These are phyloP conservation scores for Mustela nigripes DNA, from an alignment of 2,113 vertebrate genomes.

Conservation along the genomic window DNA sequence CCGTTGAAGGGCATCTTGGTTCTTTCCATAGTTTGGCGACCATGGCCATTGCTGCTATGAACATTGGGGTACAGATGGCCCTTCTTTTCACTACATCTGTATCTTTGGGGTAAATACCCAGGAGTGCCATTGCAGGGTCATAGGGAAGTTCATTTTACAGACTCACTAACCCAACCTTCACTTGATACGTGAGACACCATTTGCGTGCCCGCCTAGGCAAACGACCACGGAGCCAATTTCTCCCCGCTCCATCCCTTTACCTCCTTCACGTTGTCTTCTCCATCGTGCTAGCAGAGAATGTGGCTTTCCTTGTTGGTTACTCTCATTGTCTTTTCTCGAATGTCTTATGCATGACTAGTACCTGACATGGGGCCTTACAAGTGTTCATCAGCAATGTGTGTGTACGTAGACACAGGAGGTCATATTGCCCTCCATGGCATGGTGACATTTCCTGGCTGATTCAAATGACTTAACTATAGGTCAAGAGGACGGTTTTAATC, in stretches of 20 bases:
- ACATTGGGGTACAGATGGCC: too few species aligned
- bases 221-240: background rate
- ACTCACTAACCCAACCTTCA: background rate
- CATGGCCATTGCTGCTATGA: too few species aligned
- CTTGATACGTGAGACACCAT: background rate
- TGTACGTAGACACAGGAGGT: background rate
- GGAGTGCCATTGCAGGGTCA: too few species aligned
- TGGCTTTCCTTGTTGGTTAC: background rate
- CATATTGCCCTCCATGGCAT: background rate
- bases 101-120: too few species aligned
- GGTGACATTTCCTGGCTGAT: background rate
- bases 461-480: background rate
- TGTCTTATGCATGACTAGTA: background rate
- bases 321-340: background rate
- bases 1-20: too few species aligned
- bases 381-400: background rate
- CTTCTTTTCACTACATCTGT: too few species aligned
- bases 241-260: background rate
- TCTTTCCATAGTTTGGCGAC: too few species aligned
- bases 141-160: background rate
- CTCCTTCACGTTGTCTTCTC: background rate
- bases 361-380: background rate
- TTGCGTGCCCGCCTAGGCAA: background rate
- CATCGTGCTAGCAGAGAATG: background rate
- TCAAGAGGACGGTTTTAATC: slow-evolving; percentile 17